Conservation (phyloP, 1,140 invertebrate genomes). For the Eupristina koningsbergeri region DNA sequence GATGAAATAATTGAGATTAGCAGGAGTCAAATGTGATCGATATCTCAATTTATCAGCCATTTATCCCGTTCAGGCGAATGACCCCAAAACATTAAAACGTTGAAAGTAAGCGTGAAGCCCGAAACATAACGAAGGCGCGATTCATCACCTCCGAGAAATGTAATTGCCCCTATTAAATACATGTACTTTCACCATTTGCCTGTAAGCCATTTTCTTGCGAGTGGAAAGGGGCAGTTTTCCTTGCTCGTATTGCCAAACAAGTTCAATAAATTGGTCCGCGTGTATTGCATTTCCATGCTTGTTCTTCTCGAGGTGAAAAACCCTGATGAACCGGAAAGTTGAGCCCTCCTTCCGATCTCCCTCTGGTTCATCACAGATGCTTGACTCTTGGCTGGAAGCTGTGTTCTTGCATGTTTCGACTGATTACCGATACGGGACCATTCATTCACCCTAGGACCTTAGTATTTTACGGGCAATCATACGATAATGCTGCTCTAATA, state of each 20-base stretch:
- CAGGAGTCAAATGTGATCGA: not conserved
- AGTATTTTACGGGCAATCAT: too few species aligned
- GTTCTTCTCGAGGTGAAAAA: too few species aligned
- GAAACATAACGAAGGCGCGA: slow-evolving; percentile 38
- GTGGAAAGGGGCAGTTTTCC: not conserved
- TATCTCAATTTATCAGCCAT: slow-evolving; percentile 35
- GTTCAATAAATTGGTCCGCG: not conserved
- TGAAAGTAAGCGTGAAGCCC: slow-evolving; percentile 49
- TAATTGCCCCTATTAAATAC: slow-evolving; percentile 58
- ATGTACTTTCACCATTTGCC: slow-evolving; percentile 14
- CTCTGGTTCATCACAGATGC: not conserved
- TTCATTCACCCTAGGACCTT: too few species aligned
- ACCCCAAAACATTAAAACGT: slow-evolving; percentile 53
- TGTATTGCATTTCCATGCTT: not conserved
- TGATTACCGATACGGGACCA: not conserved
- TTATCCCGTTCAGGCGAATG: too few species aligned
- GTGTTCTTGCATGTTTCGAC: not conserved
- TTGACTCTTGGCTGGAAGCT: not conserved
- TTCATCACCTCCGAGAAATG: slow-evolving; percentile 56
- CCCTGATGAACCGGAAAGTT: slow-evolving; percentile 20
- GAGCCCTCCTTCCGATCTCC: not conserved
- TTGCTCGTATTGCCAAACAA: not conserved
- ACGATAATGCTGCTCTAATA: not conserved
- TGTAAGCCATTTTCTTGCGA: slow-evolving; percentile 1
- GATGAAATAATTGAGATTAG: not conserved